These are phyloP conservation scores for Habropoda laboriosa DNA, from an alignment of 1,140 invertebrate species.

Conservation along the genomic window DNA sequence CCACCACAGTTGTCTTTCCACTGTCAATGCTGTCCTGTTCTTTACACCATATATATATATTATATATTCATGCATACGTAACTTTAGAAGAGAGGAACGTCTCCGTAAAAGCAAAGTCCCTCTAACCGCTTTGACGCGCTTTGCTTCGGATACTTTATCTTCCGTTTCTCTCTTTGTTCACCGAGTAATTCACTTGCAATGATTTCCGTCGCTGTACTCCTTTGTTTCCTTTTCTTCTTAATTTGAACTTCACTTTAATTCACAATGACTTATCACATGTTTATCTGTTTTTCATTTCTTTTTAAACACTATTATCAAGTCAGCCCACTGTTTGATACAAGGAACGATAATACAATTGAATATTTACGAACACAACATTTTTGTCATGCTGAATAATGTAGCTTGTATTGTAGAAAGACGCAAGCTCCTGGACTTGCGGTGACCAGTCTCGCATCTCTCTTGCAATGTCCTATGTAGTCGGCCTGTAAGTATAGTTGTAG, in stretches of 20 bases:
- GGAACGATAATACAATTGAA: slow-evolving; percentile 82
- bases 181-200: slow-evolving; percentile 67
- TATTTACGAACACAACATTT: slow-evolving; percentile 80
- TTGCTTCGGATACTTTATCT: slow-evolving; percentile 51
- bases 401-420: slow-evolving; percentile 69
- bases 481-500: slow-evolving; percentile 70
- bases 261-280: slow-evolving; percentile 82
- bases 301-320: slow-evolving; percentile 80
- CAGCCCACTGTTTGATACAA: slow-evolving; percentile 81
- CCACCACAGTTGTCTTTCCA: slow-evolving; percentile 75
- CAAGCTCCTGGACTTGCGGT: slow-evolving; percentile 67
- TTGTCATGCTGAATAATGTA: slow-evolving; percentile 76
- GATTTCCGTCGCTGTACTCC: slow-evolving; percentile 42
- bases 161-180: slow-evolving; percentile 60
- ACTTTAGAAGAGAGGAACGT: slow-evolving; percentile 71
- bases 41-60: slow-evolving; percentile 77
- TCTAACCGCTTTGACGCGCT: slow-evolving; percentile 50
- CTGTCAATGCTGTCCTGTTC: slow-evolving; percentile 71
- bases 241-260: slow-evolving; percentile 73
- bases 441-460: slow-evolving; percentile 69
- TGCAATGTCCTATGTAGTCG: slow-evolving; percentile 65
- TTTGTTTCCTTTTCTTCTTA: slow-evolving; percentile 59
- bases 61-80: slow-evolving; percentile 73
- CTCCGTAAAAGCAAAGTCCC: slow-evolving; percentile 65
- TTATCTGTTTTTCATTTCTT: slow-evolving; percentile 71